phyloP scores from a whole-genome alignment of 2,888 invertebrate genomes.

The Xylota segnis region DNA sequence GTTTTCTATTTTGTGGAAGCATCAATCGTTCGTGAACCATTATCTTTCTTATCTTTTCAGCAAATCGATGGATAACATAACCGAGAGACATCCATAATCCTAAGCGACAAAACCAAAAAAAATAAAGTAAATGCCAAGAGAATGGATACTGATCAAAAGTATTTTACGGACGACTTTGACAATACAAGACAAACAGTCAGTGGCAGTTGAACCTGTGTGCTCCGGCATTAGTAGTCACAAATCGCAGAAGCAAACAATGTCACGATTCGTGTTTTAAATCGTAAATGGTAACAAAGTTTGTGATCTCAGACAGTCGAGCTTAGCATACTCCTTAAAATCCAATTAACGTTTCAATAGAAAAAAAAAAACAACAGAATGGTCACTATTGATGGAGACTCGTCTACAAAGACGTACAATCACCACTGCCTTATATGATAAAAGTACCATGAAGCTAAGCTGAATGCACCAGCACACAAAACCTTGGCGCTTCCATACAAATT shows the following conservation, averaged over 20 bases:
- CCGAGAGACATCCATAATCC: neutral
- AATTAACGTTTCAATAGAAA: constrained; percentile 27
- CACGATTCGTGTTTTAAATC: constrained; percentile 25
- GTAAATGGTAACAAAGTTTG: constrained; percentile 15
- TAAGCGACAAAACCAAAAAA: neutral
- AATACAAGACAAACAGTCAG: neutral
- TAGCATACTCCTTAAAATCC: constrained; percentile 30
- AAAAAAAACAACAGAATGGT: constrained; percentile 25
- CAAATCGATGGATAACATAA: neutral
- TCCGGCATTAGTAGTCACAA: constrained; percentile 11
- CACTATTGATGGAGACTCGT: constrained; percentile 41
- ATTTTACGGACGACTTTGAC: neutral
- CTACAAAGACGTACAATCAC: constrained; percentile 39
- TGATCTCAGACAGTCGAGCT: constrained; percentile 13
- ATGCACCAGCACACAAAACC: constrained; percentile 29
- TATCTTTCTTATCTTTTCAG: neutral
- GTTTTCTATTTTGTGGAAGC: neutral
- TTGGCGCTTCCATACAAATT: constrained; percentile 42
- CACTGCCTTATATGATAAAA: constrained; percentile 45
- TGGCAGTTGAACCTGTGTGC: neutral
- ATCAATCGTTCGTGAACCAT: neutral
- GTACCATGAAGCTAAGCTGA: constrained; percentile 19
- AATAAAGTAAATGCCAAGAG: neutral
- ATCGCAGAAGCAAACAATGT: constrained; percentile 27
- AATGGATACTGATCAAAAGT: neutral